A percentile compares a stretch with the other conserved stretches of the same genome.
phyloP scores from a whole-genome alignment of 1,140 invertebrate species.

The Lithobius niger region DNA sequence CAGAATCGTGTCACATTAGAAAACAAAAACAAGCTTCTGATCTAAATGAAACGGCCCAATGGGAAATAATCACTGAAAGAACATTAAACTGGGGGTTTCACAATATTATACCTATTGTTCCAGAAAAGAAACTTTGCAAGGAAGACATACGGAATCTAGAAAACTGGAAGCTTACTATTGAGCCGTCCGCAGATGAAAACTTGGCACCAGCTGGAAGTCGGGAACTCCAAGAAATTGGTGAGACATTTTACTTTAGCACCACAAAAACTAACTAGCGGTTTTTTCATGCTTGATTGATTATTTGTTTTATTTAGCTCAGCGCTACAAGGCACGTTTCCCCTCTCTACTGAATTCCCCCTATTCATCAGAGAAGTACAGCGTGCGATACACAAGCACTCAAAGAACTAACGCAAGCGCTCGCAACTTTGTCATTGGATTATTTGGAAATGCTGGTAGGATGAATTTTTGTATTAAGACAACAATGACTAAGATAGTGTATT shows the following conservation, averaged over 20 bases:
- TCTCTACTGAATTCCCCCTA: background rate
- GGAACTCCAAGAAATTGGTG: slow-evolving; percentile 9
- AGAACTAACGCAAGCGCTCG: slow-evolving; percentile 25
- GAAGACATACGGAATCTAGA: slow-evolving; percentile 42
- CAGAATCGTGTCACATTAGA: too few relatives aligned
- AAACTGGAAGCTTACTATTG: slow-evolving; percentile 38
- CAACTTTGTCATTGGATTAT: slow-evolving; percentile 30
- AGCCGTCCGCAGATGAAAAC: background rate
- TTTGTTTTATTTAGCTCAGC: background rate
- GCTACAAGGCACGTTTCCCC: slow-evolving; percentile 7
- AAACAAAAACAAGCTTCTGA: too few relatives aligned
- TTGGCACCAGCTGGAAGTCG: background rate
- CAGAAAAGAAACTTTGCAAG: slow-evolving; percentile 40
- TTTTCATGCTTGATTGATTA: background rate
- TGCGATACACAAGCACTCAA: slow-evolving; percentile 26
- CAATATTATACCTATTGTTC: too few relatives aligned
- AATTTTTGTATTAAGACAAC: too few relatives aligned
- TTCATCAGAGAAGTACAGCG: slow-evolving; percentile 20
- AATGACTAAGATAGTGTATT: too few relatives aligned
- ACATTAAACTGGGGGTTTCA: too few relatives aligned
- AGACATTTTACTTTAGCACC: background rate
- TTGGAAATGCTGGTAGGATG: slow-evolving; percentile 47
- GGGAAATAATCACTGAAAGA: too few relatives aligned
- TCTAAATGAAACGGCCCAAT: too few relatives aligned
- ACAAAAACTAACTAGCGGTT: background rate